A percentile compares a stretch with the other conserved stretches of the same genome.
phyloP scores from a whole-genome alignment of 2,888 invertebrate species.

The Netelia fuscicornis region DNA sequence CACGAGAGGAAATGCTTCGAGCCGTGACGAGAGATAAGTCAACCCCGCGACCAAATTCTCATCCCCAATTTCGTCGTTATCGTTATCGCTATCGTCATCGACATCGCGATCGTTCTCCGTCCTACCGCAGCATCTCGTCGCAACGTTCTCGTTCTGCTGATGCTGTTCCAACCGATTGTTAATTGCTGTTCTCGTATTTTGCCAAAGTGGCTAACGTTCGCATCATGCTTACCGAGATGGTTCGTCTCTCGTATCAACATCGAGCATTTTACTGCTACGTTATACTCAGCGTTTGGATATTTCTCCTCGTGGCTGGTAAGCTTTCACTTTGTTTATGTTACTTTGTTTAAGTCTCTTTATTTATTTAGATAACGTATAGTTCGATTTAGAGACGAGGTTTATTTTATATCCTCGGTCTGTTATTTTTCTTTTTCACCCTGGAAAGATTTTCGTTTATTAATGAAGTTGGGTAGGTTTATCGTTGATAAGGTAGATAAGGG shows the following conservation, averaged over 20 bases:
- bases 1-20: conserved; percentile 66
- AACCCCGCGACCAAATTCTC: conserved; percentile 52
- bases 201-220: conserved; percentile 34
- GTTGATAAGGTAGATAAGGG: neutral
- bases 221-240: conserved; percentile 86
- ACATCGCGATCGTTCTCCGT: conserved; percentile 23
- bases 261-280: conserved; percentile 93
- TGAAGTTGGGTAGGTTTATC: neutral
- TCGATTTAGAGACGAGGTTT: neutral
- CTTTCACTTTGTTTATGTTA: conserved; percentile 5
- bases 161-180: conserved; percentile 3
- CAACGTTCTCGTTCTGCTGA: neutral
- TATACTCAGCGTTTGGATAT: conserved; percentile 93
- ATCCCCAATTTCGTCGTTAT: conserved; percentile 60
- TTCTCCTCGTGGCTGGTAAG: conserved; percentile 91
- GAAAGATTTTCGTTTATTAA: neutral
- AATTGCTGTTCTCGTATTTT: neutral
- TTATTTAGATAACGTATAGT: neutral
- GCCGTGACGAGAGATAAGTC: conserved; percentile 55
- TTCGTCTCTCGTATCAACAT: conserved; percentile 89
- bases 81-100: conserved; percentile 57
- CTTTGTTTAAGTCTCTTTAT: neutral
- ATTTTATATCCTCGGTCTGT: neutral
- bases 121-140: neutral
- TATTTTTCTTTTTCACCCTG: conserved; percentile 3